Percentiles rank a stretch among this genome's conserved stretches.
These are phyloP conservation scores for Cebus imitator DNA, from an alignment of 2,113 vertebrate species.

Conservation along the genomic window DNA sequence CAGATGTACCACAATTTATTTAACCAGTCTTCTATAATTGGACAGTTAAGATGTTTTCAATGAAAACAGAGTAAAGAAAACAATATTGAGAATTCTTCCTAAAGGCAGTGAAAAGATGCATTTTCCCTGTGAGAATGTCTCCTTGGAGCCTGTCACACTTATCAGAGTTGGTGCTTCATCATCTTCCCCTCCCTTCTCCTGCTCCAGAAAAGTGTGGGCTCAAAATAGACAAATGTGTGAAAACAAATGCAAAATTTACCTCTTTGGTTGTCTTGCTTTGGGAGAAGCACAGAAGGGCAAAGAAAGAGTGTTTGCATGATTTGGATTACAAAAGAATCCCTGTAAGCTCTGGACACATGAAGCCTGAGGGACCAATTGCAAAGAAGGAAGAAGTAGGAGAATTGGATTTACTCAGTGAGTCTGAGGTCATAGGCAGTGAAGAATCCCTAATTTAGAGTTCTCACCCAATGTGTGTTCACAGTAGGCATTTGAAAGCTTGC, in stretches of 20 bases:
- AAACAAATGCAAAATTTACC: background rate
- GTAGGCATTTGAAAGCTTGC: background rate
- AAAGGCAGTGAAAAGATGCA: background rate
- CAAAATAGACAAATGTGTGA: background rate
- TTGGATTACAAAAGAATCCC: background rate
- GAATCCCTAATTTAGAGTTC: background rate
- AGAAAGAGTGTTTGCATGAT: background rate
- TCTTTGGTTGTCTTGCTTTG: background rate
- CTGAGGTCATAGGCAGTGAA: background rate
- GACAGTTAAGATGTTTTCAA: constrained; percentile 58
- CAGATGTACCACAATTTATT: background rate
- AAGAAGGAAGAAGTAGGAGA: background rate
- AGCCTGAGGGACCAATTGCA: background rate
- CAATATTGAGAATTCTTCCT: constrained; percentile 22
- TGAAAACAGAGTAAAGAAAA: constrained; percentile 49
- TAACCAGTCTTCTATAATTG: background rate
- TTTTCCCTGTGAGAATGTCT: background rate
- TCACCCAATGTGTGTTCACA: background rate
- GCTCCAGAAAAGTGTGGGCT: background rate
- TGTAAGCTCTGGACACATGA: background rate
- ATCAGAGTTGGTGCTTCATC: constrained; percentile 3
- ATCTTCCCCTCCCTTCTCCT: background rate
- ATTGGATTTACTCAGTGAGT: background rate
- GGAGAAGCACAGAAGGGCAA: background rate
- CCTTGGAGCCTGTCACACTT: background rate